Evolutionary conservation across 2,888 invertebrate genomes (phyloP).

Genomic region (Rhaphigaster nebulosa): DNA sequence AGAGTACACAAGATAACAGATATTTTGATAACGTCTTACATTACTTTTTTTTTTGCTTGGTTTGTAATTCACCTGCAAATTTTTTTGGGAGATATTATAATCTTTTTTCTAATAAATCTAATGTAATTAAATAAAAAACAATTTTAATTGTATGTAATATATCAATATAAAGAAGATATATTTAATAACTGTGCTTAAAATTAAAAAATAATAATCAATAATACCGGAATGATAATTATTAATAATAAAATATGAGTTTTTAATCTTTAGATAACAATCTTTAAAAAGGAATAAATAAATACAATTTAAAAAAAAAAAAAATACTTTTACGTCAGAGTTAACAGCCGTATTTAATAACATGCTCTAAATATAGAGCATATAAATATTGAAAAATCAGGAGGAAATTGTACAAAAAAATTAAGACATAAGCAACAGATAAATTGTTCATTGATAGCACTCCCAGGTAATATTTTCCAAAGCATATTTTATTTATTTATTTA

Average conservation of each 20-base stretch:
- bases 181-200: not conserved
- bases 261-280: not conserved
- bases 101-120: not conserved
- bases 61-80: slow-evolving; percentile 4
- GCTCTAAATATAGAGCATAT: not conserved
- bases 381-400: not conserved
- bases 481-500: too few species aligned
- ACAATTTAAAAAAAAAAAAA: not conserved
- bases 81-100: not conserved
- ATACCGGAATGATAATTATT: not conserved
- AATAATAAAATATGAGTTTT: not conserved
- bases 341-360: not conserved
- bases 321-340: not conserved
- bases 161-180: not conserved
- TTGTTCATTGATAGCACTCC: not conserved
- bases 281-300: not conserved
- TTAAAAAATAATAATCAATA: not conserved
- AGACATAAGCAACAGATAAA: not conserved
- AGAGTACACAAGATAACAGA: slow-evolving; percentile 54
- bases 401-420: too few species aligned
- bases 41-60: not conserved
- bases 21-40: slow-evolving; percentile 14
- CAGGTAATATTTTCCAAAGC: not conserved
- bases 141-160: not conserved
- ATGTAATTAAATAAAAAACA: not conserved